These are phyloP conservation scores for Eumaeus atala DNA, from an alignment of 1,140 invertebrate species.

Conservation along the genomic window DNA sequence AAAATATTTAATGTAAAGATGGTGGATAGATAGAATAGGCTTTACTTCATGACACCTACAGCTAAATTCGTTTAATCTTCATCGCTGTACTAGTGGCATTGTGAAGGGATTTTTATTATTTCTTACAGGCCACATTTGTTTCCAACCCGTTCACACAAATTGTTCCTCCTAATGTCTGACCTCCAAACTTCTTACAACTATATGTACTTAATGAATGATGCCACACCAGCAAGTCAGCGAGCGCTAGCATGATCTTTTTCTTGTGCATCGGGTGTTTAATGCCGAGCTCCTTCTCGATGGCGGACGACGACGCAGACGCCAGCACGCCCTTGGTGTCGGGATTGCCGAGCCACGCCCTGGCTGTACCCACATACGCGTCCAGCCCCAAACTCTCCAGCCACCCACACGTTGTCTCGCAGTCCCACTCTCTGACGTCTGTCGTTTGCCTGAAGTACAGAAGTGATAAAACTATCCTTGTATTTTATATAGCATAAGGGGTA, in stretches of 20 bases:
- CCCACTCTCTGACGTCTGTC: slow-evolving; percentile 81
- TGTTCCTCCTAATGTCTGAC: no score
- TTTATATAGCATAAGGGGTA: not conserved
- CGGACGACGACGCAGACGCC: slow-evolving; percentile 82
- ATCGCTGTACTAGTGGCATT: no score
- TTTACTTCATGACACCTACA: no score
- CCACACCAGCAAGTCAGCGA: slow-evolving; percentile 74
- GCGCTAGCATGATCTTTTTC: slow-evolving; percentile 92
- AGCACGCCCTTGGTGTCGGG: slow-evolving; percentile 79
- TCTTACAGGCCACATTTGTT: no score
- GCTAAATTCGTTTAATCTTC: no score
- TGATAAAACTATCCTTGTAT: not conserved
- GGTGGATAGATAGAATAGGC: no score
- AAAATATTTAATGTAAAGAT: no score
- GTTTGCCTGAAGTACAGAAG: slow-evolving; percentile 61
- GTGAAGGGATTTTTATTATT: no score
- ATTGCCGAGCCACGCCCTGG: slow-evolving; percentile 85
- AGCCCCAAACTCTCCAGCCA: slow-evolving; percentile 94
- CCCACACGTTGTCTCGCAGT: slow-evolving; percentile 86
- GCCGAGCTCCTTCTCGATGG: slow-evolving; percentile 93
- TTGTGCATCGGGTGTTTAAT: slow-evolving; percentile 91
- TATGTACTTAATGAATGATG: no score
- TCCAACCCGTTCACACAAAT: no score
- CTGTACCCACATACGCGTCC: slow-evolving; percentile 86
- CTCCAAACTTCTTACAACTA: no score